These are phyloP conservation scores for Diabrotica virgifera DNA, from an alignment of 1,140 invertebrate species.

Conservation along the genomic window DNA sequence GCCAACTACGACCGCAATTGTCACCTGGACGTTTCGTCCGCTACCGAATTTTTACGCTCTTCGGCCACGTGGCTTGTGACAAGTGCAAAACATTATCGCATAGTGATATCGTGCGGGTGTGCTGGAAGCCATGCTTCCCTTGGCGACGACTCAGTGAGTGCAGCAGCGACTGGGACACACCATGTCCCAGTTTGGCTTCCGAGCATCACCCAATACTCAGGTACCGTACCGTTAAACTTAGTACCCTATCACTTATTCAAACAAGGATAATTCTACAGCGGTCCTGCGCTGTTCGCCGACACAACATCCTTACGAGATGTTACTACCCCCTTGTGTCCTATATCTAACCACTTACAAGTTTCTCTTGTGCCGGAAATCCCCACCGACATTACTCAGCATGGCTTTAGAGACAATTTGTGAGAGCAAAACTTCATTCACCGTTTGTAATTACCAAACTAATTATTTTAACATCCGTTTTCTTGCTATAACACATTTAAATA, in stretches of 20 bases:
- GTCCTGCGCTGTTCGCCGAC: constrained; percentile 7
- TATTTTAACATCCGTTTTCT: too few relatives aligned
- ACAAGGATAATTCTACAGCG: constrained; percentile 4
- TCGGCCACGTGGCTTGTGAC: constrained; percentile 24
- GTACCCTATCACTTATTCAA: constrained; percentile 1
- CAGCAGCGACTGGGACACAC: constrained; percentile 53
- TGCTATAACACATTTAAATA: too few relatives aligned
- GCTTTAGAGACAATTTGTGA: too few relatives aligned
- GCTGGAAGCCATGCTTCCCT: constrained; percentile 45
- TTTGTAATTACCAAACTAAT: too few relatives aligned
- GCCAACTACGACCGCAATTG: constrained; percentile 44
- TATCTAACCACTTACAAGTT: constrained; percentile 10
- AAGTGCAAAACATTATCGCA: constrained; percentile 10
- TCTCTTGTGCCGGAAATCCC: neutral
- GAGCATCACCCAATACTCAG: constrained; percentile 64
- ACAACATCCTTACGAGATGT: neutral
- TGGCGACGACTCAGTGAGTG: constrained; percentile 46
- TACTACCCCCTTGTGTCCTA: constrained; percentile 10
- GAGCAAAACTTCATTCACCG: too few relatives aligned
- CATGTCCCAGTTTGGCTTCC: constrained; percentile 67
- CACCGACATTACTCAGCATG: neutral
- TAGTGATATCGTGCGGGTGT: constrained; percentile 27
- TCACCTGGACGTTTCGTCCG: constrained; percentile 42
- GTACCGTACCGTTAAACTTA: constrained; percentile 45
- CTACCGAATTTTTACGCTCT: constrained; percentile 31